Evolutionary conservation across 1,140 invertebrate genomes (phyloP).

Genomic region (Lepidurus apus): DNA sequence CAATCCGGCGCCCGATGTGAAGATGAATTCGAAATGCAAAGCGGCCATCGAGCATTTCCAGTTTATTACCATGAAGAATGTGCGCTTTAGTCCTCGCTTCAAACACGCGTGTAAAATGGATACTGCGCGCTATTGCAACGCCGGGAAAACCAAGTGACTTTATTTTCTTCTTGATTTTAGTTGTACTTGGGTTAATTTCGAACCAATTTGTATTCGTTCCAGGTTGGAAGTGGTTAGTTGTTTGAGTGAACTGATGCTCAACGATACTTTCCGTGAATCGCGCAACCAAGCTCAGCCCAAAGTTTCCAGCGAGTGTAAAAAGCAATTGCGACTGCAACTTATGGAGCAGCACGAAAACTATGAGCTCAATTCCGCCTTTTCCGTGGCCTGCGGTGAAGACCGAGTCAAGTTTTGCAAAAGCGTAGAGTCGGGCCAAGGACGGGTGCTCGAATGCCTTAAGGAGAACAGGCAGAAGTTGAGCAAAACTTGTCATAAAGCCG

Average conservation of each 20-base stretch:
- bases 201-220: not conserved
- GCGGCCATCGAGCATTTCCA: slow-evolving; percentile 92
- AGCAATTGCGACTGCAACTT: slow-evolving; percentile 75
- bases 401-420: slow-evolving; percentile 66
- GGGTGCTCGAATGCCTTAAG: slow-evolving; percentile 82
- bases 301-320: slow-evolving; percentile 77
- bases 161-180: not conserved
- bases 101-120: slow-evolving; percentile 84
- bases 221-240: slow-evolving; percentile 83
- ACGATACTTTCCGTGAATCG: slow-evolving; percentile 59
- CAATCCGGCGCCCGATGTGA: slow-evolving; percentile 54
- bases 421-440: slow-evolving; percentile 66
- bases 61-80: slow-evolving; percentile 86
- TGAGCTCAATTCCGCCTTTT: slow-evolving; percentile 73
- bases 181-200: not conserved
- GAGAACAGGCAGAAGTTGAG: slow-evolving; percentile 61
- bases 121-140: slow-evolving; percentile 72
- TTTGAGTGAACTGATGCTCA: slow-evolving; percentile 79
- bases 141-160: slow-evolving; percentile 49
- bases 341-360: slow-evolving; percentile 83
- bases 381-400: slow-evolving; percentile 67
- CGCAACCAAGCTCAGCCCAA: slow-evolving; percentile 54
- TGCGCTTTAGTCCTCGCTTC: slow-evolving; percentile 90
- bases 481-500: slow-evolving; percentile 63
- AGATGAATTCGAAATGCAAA: slow-evolving; percentile 69